Conservation (phyloP, 2,888 invertebrate species). For the Ophioninae sp. region DNA sequence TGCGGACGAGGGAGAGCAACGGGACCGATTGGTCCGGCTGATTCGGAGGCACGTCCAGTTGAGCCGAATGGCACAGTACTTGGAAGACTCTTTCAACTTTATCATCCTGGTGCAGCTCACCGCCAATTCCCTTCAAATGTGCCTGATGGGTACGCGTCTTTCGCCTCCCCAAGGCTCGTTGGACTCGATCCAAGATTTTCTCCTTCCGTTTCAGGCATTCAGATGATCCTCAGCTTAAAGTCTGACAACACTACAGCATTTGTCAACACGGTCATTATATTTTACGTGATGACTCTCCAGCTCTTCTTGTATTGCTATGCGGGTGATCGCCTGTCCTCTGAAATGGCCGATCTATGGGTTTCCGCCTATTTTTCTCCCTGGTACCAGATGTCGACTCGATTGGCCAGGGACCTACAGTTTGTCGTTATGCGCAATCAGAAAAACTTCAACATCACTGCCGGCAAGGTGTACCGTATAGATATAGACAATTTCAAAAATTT, state of each 20-base stretch:
- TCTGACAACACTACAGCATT: constrained; percentile 39
- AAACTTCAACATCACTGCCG: constrained; percentile 59
- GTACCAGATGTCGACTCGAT: constrained; percentile 53
- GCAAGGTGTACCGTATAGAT: constrained; percentile 59
- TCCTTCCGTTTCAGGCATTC: constrained; percentile 58
- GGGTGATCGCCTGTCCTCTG: constrained; percentile 60
- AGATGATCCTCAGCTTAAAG: constrained; percentile 59
- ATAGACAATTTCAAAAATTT: constrained; percentile 61
- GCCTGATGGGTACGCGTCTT: constrained; percentile 47
- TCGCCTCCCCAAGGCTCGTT: background rate
- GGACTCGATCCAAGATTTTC: background rate
- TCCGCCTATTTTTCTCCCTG: constrained; percentile 60
- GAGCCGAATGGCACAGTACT: constrained; percentile 39
- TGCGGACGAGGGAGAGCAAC: constrained; percentile 10
- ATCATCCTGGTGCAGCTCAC: constrained; percentile 56
- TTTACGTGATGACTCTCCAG: constrained; percentile 54
- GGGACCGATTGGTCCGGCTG: constrained; percentile 16
- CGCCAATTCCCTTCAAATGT: constrained; percentile 55
- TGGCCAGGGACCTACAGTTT: constrained; percentile 55
- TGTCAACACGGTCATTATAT: constrained; percentile 55
- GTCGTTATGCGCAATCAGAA: constrained; percentile 57
- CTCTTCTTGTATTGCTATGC: constrained; percentile 63
- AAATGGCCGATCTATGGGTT: constrained; percentile 42
- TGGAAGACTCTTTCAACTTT: constrained; percentile 61
- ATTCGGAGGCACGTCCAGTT: constrained; percentile 53